phyloP scores from a whole-genome alignment of 1,140 invertebrate genomes.

The Cydia splendana region DNA sequence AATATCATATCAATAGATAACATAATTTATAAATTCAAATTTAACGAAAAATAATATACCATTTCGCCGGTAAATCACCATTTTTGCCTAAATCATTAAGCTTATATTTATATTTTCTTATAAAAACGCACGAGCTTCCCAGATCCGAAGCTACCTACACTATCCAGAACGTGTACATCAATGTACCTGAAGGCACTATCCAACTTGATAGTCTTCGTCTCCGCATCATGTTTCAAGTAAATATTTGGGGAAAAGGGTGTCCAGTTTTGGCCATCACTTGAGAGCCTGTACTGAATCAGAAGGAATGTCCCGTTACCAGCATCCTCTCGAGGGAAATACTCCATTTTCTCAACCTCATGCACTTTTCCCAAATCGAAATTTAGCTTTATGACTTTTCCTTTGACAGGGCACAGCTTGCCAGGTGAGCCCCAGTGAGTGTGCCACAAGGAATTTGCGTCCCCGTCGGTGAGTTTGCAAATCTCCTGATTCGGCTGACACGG shows the following conservation, averaged over 20 bases:
- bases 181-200: conserved; percentile 56
- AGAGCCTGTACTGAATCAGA: conserved; percentile 53
- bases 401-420: conserved; percentile 41
- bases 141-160: conserved; percentile 52
- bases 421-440: conserved; percentile 55
- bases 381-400: conserved; percentile 46
- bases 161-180: conserved; percentile 50
- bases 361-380: conserved; percentile 57
- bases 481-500: conserved; percentile 58
- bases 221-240: conserved; percentile 46
- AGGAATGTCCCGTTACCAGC: conserved; percentile 63
- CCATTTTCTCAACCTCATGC: conserved; percentile 55
- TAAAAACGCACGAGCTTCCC: conserved; percentile 25
- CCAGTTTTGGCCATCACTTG: conserved; percentile 51
- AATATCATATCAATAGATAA: no score
- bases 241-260: conserved; percentile 46
- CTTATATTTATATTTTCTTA: conserved; percentile 54
- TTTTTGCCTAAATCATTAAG: conserved; percentile 64
- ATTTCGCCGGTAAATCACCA: no score
- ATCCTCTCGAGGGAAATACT: conserved; percentile 57
- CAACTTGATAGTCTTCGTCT: conserved; percentile 51
- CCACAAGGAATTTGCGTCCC: conserved; percentile 51
- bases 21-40: no score
- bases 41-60: no score
- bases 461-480: conserved; percentile 54